Conservation (phyloP, 2,113 vertebrate species). For the Montifringilla adamsi region DNA sequence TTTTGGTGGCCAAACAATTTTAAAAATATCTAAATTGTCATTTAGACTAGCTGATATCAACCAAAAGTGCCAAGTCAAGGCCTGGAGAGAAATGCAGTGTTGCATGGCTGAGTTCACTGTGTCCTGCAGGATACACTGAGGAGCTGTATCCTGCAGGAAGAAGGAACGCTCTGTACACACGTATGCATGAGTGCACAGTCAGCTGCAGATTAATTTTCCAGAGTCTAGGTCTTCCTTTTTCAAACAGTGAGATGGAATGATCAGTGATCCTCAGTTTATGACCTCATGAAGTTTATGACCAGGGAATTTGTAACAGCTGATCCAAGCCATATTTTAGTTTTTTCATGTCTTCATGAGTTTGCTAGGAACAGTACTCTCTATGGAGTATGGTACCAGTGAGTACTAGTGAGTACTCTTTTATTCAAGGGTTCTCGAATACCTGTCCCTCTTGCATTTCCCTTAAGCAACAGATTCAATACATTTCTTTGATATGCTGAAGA, state of each 20-base stretch:
- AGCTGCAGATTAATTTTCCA: not conserved
- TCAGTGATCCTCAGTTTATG: not conserved
- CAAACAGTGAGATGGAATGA: not conserved
- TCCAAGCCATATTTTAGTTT: not conserved
- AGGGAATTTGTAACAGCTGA: not conserved
- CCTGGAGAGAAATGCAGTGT: not conserved
- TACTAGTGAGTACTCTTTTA: not conserved
- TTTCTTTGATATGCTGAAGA: not conserved
- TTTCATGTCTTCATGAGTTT: not conserved
- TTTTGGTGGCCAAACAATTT: not conserved
- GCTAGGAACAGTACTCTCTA: not conserved
- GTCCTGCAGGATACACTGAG: no score
- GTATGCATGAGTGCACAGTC: rapidly evolving
- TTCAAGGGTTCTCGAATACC: rapidly evolving
- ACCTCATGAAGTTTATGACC: not conserved
- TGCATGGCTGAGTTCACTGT: not conserved
- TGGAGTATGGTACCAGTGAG: not conserved
- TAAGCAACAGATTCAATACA: not conserved
- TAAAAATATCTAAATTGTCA: not conserved
- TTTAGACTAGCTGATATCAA: not conserved
- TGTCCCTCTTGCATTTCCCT: not conserved
- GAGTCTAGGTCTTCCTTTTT: not conserved
- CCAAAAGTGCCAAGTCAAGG: not conserved
- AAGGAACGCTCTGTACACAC: not conserved
- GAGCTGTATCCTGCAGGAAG: not conserved